Evolutionary conservation across 2,888 invertebrate species (phyloP), one percentile per base, ranked within the genome.

Genomic region (Spilosoma lubricipeda): DNA sequence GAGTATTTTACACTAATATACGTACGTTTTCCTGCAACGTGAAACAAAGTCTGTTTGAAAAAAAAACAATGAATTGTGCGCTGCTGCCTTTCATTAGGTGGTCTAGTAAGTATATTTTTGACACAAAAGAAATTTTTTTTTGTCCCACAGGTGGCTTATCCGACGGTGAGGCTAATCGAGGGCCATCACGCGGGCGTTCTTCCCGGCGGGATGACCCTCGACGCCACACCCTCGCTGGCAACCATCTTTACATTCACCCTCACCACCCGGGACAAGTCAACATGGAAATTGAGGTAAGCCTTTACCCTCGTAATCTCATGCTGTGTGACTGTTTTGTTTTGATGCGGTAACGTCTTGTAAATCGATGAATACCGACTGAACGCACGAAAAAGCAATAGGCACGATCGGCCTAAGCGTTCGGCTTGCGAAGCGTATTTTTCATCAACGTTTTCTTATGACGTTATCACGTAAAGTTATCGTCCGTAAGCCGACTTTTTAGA

Each of bases 201-300:
- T 96, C 96, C 11, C 94, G 97, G 7, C 96, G 98, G 64, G 98
- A 98, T 92, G 98, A 98, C 92, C 98, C 98, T 8, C 96, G 98
- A 23, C 96, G 98, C 30, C 98, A 98, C 91, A 98, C 98, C 11
- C 96, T 98, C 77, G 97, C 97, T 42, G 97, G 97, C 70, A 98
- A 98, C 88, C 97, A 98, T 88, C 96, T 97, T 30, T 97, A 97
- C 87, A 91, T 96, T 87, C 95, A 96, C 88, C 88, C 97, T 84
- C 96, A 96, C 89, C 97, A 93, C 92, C 95, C 95, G 93, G 92
- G 86, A 88, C 91, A 96, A 81, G 93, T 96, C 76, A 96, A 97
- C 74, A 97, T 97, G 96, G 98, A 98, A 88, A 96, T 98, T 87
- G 98, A 98, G 97, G 98, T 98, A 96, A 95, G 93, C 11, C 4